Conservation (phyloP, 2,888 invertebrate species). For the Punctoribates punctum region DNA sequence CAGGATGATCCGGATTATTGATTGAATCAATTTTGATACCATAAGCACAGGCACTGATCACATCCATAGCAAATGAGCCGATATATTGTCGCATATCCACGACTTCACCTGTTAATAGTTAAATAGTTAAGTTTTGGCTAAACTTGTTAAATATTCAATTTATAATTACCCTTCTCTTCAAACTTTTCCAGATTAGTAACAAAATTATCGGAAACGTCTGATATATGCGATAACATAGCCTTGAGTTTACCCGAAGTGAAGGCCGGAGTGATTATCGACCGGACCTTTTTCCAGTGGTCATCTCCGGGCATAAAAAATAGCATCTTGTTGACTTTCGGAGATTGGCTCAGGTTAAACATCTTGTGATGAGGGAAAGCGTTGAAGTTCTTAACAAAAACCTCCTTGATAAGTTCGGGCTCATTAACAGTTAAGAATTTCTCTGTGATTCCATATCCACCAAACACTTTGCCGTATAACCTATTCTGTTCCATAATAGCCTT, state of each 20-base stretch:
- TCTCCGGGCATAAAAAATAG: constrained; percentile 35
- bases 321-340: background rate
- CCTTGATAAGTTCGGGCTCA: background rate
- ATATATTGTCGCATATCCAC: constrained; percentile 36
- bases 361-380: constrained; percentile 29
- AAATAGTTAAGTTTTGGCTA: too few species aligned
- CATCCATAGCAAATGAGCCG: constrained; percentile 41
- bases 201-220: background rate
- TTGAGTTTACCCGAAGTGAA: constrained; percentile 39
- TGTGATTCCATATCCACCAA: too few species aligned
- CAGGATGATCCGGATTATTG: constrained; percentile 31
- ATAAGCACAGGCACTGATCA: constrained; percentile 40
- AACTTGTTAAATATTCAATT: too few species aligned
- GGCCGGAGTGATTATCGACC: constrained; percentile 37
- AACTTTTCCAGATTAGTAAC: background rate
- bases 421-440: too few species aligned
- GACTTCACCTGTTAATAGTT: background rate
- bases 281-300: constrained; percentile 40
- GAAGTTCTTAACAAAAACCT: constrained; percentile 15
- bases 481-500: too few species aligned
- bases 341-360: background rate
- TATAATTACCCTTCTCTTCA: constrained; percentile 11
- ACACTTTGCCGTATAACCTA: too few species aligned
- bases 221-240: constrained; percentile 37
- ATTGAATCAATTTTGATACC: constrained; percentile 40